These are phyloP conservation scores for Andrena dorsata DNA, from an alignment of 2,888 invertebrate genomes.

Conservation along the genomic window DNA sequence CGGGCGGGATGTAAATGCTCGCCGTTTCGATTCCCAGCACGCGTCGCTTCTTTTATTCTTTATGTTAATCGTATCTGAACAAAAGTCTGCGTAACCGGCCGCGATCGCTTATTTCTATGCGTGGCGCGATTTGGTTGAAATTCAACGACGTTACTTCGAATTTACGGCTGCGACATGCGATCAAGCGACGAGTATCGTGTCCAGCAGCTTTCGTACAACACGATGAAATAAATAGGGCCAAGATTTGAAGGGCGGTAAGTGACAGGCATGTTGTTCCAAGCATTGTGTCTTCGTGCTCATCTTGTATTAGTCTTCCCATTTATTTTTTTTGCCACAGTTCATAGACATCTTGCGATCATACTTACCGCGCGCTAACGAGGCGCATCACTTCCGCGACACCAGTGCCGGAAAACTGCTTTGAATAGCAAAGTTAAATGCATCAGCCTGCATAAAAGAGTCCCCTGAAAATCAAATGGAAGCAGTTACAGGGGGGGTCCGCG, in stretches of 20 bases:
- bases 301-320: no score
- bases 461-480: not conserved
- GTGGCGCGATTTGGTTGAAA: slow-evolving; percentile 63
- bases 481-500: slow-evolving; percentile 3
- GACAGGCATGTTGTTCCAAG: no score
- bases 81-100: slow-evolving; percentile 42
- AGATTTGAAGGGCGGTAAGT: no score
- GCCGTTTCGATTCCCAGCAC: slow-evolving; percentile 55
- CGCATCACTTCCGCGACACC: no score
- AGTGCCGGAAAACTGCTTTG: not conserved
- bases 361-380: no score
- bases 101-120: slow-evolving; percentile 65
- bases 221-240: not conserved
- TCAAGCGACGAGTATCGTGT: slow-evolving; percentile 14
- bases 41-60: slow-evolving; percentile 53
- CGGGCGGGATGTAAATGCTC: slow-evolving; percentile 45
- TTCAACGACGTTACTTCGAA: slow-evolving; percentile 43
- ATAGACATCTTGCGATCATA: no score
- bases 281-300: no score
- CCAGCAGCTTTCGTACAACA: not conserved
- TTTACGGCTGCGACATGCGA: slow-evolving; percentile 42
- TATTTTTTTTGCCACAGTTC: no score
- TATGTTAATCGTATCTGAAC: slow-evolving; percentile 57
- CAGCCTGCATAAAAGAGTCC: no score
- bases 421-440: not conserved